Conservation (phyloP, 2,888 invertebrate genomes). For the Pristionchus entomophagus region DNA sequence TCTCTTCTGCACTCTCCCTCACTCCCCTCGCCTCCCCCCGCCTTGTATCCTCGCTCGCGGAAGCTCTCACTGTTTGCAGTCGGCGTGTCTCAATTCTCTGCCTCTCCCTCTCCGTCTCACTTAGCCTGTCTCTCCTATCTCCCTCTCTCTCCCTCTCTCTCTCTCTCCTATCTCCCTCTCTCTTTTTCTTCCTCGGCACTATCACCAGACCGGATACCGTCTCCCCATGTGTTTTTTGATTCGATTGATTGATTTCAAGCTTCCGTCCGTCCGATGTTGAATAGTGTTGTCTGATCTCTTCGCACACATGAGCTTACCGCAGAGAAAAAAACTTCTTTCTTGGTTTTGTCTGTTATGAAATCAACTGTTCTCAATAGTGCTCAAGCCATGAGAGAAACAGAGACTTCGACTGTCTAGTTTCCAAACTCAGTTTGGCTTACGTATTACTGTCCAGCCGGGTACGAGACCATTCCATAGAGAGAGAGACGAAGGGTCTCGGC, state of each 20-base stretch:
- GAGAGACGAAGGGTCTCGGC: background rate
- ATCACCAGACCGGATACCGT: constrained; percentile 31
- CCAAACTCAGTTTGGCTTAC: too few species aligned
- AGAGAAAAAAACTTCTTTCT: too few species aligned
- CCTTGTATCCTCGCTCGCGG: constrained; percentile 16
- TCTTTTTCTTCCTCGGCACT: constrained; percentile 29
- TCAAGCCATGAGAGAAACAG: too few species aligned
- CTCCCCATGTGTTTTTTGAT: background rate
- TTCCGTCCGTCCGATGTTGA: background rate
- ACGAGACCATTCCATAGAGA: too few species aligned
- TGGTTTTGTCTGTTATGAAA: too few species aligned
- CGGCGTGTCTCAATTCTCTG: constrained; percentile 37
- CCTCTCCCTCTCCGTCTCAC: constrained; percentile 26
- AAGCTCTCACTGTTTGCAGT: constrained; percentile 40
- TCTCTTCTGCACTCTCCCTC: background rate
- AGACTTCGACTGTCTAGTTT: too few species aligned
- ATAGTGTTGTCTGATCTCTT: background rate
- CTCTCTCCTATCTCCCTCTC: background rate
- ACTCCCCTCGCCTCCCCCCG: constrained; percentile 3
- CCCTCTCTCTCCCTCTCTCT: constrained; percentile 20
- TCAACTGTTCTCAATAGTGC: too few species aligned
- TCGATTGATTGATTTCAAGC: background rate
- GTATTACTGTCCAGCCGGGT: too few species aligned
- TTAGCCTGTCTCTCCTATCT: constrained; percentile 18
- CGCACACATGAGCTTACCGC: too few species aligned